Evolutionary conservation across 1,140 invertebrate genomes (phyloP), one percentile per base, ranked within the genome.

Genomic region (Trichomalopsis sarcophagae): DNA sequence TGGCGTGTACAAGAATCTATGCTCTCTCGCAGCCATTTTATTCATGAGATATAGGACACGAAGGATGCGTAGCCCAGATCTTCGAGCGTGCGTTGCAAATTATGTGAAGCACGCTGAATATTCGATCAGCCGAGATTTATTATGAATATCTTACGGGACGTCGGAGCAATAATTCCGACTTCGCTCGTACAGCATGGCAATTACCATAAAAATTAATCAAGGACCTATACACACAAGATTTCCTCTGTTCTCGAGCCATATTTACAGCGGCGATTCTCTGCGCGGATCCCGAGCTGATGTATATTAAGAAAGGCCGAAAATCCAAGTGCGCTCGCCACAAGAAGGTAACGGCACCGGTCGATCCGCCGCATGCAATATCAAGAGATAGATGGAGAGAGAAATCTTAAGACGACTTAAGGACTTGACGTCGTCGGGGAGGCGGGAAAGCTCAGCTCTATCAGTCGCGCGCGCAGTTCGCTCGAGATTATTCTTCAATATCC

Each of bases 391-490:
- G 47, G 47, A 50, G 11, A 50, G 47, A 14, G 1, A 50, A 44
- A 13, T 5, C 78, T 44, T 69, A 80, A 80, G 78, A 68, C 62
- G 78, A 80, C 78, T 80, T 80, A 80, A 80, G 47, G 78, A 80
- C 78, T 80, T 80, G 44, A 36, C 33, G 55, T n/a, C 73, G 10
- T 44, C 40, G 78, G 7, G 9, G 10, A 69, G 68, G n/a, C 23
- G 17, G 10, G 33, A 36, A 36, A 36, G 33, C 33, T 36, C 33
- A 36, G 30, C 30, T 23, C 78, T 27, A 33, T 47, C 23, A 77
- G n/a, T 77, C 21, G 75, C n/a, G 17, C 40, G 21, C 40, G 21
- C 13, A 44, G 23, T 44, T 44, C 74, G 23, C 40, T 47, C 21
- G 74, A 74, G 73, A 74, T 74, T 76, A 78, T 78, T 33, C 50